Conservation (phyloP, 35 echinoderm and acorn worm species). For the Ophiothrix spiculata region DNA sequence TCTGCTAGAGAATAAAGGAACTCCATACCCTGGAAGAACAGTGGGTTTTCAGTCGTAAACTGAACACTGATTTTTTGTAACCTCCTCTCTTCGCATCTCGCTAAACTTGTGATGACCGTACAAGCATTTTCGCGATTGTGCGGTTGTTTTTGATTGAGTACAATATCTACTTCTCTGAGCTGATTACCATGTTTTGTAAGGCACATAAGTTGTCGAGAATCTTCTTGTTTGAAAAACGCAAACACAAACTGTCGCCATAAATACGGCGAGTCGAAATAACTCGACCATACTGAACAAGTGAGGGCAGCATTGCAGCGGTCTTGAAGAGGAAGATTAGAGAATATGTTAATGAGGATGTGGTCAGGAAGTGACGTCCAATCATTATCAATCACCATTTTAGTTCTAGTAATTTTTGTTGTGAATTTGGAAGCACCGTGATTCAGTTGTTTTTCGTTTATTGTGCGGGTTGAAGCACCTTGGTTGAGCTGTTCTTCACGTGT, state of each 20-base stretch:
- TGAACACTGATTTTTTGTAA: conserved; percentile 58
- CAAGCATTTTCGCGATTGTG: conserved; percentile 67
- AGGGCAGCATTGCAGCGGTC: conserved; percentile 60
- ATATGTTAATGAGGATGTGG: conserved; percentile 80
- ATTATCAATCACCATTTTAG: conserved; percentile 13
- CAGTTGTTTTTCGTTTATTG: too few species aligned
- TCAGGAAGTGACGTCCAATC: conserved; percentile 71
- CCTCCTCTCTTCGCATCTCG: conserved; percentile 48
- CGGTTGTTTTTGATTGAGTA: conserved; percentile 44
- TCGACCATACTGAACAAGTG: conserved; percentile 49
- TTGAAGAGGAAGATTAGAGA: conserved; percentile 36
- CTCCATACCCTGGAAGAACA: conserved; percentile 82
- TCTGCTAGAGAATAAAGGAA: conserved; percentile 76
- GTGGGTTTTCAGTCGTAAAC: conserved; percentile 83
- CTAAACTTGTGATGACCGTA: conserved; percentile 51
- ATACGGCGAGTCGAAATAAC: conserved; percentile 49
- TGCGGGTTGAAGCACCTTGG: too few species aligned
- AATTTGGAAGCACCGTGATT: too few species aligned
- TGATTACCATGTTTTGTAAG: conserved; percentile 58
- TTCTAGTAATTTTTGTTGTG: too few species aligned
- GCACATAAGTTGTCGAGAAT: conserved; percentile 60
- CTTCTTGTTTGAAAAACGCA: conserved; percentile 40
- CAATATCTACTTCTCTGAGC: conserved; percentile 57
- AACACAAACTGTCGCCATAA: conserved; percentile 82
- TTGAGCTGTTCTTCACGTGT: too few species aligned